Percentiles rank a stretch among this genome's conserved stretches.
Evolutionary conservation across 2,113 vertebrate genomes (phyloP).

Genomic region (Himantopus leucocephalus): DNA sequence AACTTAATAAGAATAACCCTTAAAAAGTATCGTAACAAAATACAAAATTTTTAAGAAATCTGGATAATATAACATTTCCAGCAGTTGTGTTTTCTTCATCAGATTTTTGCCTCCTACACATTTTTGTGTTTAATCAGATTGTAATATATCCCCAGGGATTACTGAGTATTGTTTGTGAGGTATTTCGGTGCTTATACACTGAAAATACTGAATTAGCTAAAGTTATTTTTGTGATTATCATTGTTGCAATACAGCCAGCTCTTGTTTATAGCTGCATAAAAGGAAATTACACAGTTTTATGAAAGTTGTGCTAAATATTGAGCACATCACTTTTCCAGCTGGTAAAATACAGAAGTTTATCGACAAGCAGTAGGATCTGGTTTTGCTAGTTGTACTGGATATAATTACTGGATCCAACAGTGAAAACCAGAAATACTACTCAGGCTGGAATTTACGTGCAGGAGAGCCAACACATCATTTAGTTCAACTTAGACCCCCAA

Average conservation of each 20-base stretch:
- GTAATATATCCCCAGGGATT: not conserved
- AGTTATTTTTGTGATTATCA: not conserved
- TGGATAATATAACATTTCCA: not conserved
- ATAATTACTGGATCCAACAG: not conserved
- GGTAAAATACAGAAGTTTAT: not conserved
- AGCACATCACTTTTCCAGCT: not conserved
- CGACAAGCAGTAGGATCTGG: not conserved
- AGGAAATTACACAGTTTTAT: not conserved
- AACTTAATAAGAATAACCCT: conserved; percentile 14
- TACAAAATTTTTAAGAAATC: not conserved
- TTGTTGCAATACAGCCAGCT: not conserved
- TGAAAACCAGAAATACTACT: not conserved
- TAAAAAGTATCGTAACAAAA: not conserved
- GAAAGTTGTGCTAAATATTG: not conserved
- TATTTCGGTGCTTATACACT: not conserved
- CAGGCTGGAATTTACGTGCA: not conserved
- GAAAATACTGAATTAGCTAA: not conserved
- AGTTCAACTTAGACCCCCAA: not conserved
- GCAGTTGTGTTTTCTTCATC: not conserved
- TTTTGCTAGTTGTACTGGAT: not conserved
- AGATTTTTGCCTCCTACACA: not conserved
- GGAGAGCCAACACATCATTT: not conserved
- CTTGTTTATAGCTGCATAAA: not conserved
- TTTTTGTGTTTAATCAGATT: not conserved
- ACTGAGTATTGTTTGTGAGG: not conserved